A percentile compares a stretch with the other conserved stretches of the same genome.
Evolutionary conservation across 1,140 invertebrate genomes (phyloP).

Genomic region (Amphibalanus amphitrite): DNA sequence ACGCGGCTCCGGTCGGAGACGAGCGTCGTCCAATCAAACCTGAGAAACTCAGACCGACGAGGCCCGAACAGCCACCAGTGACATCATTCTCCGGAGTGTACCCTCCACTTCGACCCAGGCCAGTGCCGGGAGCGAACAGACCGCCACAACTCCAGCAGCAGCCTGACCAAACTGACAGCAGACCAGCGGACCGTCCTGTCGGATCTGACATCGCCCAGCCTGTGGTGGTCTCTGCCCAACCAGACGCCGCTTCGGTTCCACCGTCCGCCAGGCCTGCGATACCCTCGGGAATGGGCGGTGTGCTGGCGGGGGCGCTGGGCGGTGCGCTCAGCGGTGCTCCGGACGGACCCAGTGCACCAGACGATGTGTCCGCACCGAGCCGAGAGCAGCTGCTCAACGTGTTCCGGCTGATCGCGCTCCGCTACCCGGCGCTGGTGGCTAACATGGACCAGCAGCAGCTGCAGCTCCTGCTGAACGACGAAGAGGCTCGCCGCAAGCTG

Average conservation of each 20-base stretch:
- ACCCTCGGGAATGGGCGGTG: background rate
- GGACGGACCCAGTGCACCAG: no score
- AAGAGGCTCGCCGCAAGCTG: background rate
- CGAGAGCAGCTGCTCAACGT: slow-evolving; percentile 10
- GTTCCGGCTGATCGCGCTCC: slow-evolving; percentile 6
- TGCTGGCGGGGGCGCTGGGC: no score
- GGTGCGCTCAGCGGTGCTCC: no score
- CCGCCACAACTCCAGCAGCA: background rate
- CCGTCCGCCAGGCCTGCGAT: no score
- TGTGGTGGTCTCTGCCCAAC: no score
- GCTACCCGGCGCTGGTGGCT: background rate
- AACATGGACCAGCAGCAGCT: background rate
- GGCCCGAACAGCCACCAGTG: background rate
- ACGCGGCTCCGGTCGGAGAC: no score
- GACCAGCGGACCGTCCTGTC: no score
- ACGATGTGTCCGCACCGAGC: background rate
- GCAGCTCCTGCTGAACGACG: background rate
- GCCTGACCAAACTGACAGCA: no score
- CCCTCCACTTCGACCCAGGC: no score
- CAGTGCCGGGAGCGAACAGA: background rate
- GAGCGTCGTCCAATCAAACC: no score
- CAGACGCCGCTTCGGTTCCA: no score
- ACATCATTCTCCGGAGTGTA: background rate
- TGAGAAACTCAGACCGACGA: background rate
- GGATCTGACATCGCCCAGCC: no score